Conservation (phyloP, 2,113 vertebrate genomes). For the Hyperopisus bebe region DNA sequence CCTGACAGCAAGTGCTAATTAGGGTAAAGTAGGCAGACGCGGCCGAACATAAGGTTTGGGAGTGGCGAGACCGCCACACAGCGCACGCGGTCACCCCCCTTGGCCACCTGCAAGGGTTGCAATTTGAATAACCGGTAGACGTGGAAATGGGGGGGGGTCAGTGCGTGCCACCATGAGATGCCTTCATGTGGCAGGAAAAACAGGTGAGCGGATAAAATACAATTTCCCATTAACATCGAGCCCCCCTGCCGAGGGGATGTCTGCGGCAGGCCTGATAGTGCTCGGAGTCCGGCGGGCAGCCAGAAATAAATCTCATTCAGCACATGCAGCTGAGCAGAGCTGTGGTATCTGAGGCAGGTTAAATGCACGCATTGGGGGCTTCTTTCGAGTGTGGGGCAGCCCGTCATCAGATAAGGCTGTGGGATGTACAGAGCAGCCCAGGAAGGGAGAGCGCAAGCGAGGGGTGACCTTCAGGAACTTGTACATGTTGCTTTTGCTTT, state of each 20-base stretch:
- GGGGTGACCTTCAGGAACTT: background rate
- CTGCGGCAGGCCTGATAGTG: slow-evolving; percentile 23
- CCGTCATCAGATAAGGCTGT: background rate
- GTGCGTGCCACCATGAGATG: background rate
- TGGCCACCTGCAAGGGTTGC: background rate
- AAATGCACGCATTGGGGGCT: slow-evolving; percentile 23
- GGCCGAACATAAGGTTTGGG: background rate
- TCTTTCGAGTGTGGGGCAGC: background rate
- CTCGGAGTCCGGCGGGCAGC: slow-evolving; percentile 18
- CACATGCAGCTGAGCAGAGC: slow-evolving; percentile 21
- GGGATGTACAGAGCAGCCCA: background rate
- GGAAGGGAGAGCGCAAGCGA: background rate
- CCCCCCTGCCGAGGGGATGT: background rate
- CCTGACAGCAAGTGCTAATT: slow-evolving; percentile 22
- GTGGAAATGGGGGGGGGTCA: background rate
- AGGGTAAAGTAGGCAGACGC: background rate
- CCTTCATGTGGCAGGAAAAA: background rate
- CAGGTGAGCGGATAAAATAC: background rate
- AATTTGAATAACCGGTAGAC: background rate
- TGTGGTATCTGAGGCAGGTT: slow-evolving; percentile 27
- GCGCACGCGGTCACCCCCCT: background rate
- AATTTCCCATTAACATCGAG: background rate
- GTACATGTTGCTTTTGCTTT: background rate
- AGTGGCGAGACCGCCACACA: background rate
- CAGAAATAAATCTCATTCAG: slow-evolving; percentile 31